Evolutionary conservation across 2,888 invertebrate species (phyloP).

Genomic region (Caenorhabditis japonica): DNA sequence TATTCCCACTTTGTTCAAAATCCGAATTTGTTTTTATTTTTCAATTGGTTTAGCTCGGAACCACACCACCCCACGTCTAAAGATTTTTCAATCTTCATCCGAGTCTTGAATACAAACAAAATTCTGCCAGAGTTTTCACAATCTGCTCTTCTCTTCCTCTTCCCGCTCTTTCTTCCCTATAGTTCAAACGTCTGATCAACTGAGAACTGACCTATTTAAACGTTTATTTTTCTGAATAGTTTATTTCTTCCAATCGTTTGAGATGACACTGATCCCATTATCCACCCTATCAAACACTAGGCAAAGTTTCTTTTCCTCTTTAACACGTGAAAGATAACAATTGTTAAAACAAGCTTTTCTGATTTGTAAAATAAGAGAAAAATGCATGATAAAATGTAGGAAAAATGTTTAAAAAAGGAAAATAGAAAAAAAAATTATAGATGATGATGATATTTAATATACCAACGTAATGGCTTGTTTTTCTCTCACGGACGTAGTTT

Average conservation of each 20-base stretch:
- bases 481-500: conserved; percentile 10
- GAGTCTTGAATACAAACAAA: conserved; percentile 34
- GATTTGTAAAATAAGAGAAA: no score
- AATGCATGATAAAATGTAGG: no score
- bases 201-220: neutral
- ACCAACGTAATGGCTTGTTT: conserved; percentile 11
- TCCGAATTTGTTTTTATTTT: conserved; percentile 38
- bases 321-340: conserved; percentile 9
- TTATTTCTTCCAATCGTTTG: conserved; percentile 5
- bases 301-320: conserved; percentile 8
- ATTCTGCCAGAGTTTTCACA: conserved; percentile 2
- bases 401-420: no score
- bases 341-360: no score
- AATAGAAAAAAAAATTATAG: no score
- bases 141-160: neutral
- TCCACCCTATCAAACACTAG: conserved; percentile 35
- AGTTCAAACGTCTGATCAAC: neutral
- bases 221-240: neutral
- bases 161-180: neutral
- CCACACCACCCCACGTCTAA: conserved; percentile 3
- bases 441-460: neutral
- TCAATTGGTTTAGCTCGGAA: conserved; percentile 22
- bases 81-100: conserved; percentile 15
- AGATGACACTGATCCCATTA: conserved; percentile 29
- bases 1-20: conserved; percentile 5